These are phyloP conservation scores for Denticeps clupeoides DNA, from an alignment of 2,797 vertebrate species.

Conservation along the genomic window DNA sequence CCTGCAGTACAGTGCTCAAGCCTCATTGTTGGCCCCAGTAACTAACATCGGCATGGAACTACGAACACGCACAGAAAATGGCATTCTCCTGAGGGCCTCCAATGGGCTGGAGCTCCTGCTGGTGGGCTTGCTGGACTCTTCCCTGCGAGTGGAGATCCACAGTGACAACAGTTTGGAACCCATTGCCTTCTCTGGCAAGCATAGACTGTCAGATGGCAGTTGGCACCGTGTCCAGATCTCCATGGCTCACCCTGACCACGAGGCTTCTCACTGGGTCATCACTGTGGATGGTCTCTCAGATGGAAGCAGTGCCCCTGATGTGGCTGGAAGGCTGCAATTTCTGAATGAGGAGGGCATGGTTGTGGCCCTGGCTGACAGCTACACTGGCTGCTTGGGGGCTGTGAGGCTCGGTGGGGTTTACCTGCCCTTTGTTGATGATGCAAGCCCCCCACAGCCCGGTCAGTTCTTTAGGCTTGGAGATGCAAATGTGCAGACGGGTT, in stretches of 20 bases:
- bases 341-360: conserved; percentile 45
- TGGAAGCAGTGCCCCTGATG: conserved; percentile 43
- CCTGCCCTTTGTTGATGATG: conserved; percentile 60
- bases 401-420: conserved; percentile 67
- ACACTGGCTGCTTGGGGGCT: conserved; percentile 75
- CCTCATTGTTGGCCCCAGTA: conserved; percentile 47
- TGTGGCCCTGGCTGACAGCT: conserved; percentile 65
- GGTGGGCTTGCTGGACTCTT: conserved; percentile 65
- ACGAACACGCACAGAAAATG: conserved; percentile 72
- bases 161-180: conserved; percentile 55
- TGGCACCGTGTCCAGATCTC: conserved; percentile 72
- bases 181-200: conserved; percentile 45
- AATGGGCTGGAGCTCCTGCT: conserved; percentile 56
- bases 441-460: conserved; percentile 43
- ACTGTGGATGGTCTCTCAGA: conserved; percentile 59
- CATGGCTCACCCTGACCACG: conserved; percentile 47
- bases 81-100: conserved; percentile 60
- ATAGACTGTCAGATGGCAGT: conserved; percentile 60
- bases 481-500: conserved; percentile 50
- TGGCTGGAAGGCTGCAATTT: conserved; percentile 59
- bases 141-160: conserved; percentile 59
- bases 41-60: conserved; percentile 66
- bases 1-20: conserved; percentile 58
- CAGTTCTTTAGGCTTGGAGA: conserved; percentile 51
- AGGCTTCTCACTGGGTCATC: conserved; percentile 63